Conservation (phyloP, 2,797 vertebrate species). For the Strix occidentalis region DNA sequence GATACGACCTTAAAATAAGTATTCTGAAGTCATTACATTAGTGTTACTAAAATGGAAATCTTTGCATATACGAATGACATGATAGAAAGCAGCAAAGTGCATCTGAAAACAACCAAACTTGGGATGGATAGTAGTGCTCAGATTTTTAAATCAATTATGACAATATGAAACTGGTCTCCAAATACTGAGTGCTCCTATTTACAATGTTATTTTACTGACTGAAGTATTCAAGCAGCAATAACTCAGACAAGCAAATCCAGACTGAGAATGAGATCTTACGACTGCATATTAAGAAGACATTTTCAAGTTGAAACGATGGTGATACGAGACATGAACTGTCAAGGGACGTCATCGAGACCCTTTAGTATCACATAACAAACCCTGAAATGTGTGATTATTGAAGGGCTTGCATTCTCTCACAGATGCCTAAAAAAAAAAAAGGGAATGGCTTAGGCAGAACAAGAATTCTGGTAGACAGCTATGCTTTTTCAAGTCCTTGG, state of each 20-base stretch:
- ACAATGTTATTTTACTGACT: neutral
- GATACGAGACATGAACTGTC: neutral
- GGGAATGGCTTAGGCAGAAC: neutral
- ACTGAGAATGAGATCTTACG: neutral
- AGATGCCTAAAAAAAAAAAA: neutral
- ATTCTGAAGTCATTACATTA: neutral
- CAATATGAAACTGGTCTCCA: neutral
- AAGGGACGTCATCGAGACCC: neutral
- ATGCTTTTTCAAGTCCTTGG: neutral
- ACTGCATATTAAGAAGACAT: neutral
- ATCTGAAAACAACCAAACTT: neutral
- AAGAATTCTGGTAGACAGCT: neutral
- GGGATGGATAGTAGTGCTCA: neutral
- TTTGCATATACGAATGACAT: neutral
- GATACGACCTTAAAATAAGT: neutral
- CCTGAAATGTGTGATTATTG: neutral
- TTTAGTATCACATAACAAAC: neutral
- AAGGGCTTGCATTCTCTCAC: neutral
- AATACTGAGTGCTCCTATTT: neutral
- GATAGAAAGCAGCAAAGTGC: neutral
- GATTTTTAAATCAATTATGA: neutral
- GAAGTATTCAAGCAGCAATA: neutral
- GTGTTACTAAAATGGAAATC: neutral
- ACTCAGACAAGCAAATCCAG: neutral
- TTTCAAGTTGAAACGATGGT: neutral